phyloP scores from a whole-genome alignment of 1,140 invertebrate species.

The Drosophila insularis region DNA sequence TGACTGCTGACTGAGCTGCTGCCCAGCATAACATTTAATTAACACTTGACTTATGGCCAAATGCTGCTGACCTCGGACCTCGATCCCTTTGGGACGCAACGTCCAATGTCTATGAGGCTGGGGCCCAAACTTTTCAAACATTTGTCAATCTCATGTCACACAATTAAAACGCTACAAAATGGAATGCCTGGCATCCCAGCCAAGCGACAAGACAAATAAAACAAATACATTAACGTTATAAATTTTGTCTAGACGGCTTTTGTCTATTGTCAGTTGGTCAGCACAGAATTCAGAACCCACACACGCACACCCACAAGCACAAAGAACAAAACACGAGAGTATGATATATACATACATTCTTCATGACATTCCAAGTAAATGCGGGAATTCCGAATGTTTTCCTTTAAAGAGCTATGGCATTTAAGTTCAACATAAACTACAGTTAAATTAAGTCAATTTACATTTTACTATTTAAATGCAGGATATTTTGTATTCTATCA shows the following conservation, averaged over 20 bases:
- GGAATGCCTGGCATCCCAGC: constrained; percentile 35
- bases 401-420: neutral
- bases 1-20: too few relatives aligned
- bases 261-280: constrained; percentile 59
- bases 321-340: neutral
- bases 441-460: neutral
- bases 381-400: neutral
- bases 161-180: constrained; percentile 49
- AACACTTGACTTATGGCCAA: constrained; percentile 55
- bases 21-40: constrained; percentile 59
- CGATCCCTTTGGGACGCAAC: neutral
- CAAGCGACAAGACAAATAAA: constrained; percentile 33
- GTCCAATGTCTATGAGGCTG: neutral
- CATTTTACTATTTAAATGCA: too few relatives aligned
- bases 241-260: constrained; percentile 74
- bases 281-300: constrained; percentile 3
- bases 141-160: constrained; percentile 67
- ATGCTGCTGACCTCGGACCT: constrained; percentile 32
- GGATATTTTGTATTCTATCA: too few relatives aligned
- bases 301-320: neutral
- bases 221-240: constrained; percentile 54
- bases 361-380: neutral
- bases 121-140: constrained; percentile 25
- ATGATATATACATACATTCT: neutral
- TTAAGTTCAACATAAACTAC: neutral